Conservation (phyloP, 1,140 invertebrate genomes). For the Amphibalanus amphitrite region DNA sequence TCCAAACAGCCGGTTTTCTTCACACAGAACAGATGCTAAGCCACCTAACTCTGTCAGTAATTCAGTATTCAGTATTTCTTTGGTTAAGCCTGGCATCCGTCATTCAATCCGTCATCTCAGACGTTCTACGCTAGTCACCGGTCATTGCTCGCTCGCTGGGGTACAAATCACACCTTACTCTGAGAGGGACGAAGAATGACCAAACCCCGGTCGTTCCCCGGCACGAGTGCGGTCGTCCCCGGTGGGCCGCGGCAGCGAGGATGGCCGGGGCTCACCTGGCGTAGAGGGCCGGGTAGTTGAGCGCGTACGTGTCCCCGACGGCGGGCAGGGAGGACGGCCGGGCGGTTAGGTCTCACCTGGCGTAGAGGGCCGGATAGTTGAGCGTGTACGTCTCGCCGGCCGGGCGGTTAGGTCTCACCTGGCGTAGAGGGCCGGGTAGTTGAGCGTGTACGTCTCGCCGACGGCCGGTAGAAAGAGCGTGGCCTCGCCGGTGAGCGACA, state of each 20-base stretch:
- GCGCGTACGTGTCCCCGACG: constrained; percentile 26
- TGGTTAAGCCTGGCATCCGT: too few species aligned
- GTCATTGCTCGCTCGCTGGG: too few species aligned
- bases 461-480: constrained; percentile 57
- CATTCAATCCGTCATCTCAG: too few species aligned
- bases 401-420: not conserved
- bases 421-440: not conserved
- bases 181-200: too few species aligned
- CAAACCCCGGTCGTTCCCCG: too few species aligned
- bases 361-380: constrained; percentile 54
- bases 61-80: too few species aligned
- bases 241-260: too few species aligned
- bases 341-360: not conserved
- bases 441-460: constrained; percentile 40
- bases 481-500: constrained; percentile 30
- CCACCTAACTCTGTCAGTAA: too few species aligned
- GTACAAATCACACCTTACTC: too few species aligned
- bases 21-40: too few species aligned
- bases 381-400: constrained; percentile 14
- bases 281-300: constrained; percentile 55
- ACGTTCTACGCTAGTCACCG: too few species aligned
- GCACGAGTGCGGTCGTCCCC: too few species aligned
- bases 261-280: not conserved
- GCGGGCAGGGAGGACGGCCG: constrained; percentile 45
- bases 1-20: constrained; percentile 55